phyloP scores from a whole-genome alignment of 2,888 invertebrate genomes.

The Chrysolina americana region DNA sequence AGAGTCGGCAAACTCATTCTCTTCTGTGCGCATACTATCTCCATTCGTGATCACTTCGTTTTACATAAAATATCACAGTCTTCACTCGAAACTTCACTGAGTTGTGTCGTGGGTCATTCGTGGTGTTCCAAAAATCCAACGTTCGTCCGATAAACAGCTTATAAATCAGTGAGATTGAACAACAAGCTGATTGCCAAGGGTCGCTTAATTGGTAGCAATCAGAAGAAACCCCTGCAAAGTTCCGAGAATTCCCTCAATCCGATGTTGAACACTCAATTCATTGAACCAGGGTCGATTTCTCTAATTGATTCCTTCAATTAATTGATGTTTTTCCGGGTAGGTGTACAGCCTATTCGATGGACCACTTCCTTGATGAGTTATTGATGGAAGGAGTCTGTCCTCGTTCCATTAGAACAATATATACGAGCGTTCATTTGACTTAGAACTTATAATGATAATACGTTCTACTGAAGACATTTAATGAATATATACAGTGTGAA shows the following conservation, averaged over 20 bases:
- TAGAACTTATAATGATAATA: too few species aligned
- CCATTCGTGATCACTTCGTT: too few species aligned
- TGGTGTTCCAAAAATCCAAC: background rate
- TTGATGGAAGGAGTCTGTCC: background rate
- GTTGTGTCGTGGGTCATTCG: background rate
- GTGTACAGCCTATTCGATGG: background rate
- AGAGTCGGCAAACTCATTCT: too few species aligned
- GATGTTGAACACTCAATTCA: background rate
- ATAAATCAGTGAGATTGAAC: background rate
- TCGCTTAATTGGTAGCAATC: background rate
- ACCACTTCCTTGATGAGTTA: background rate
- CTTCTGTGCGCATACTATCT: too few species aligned
- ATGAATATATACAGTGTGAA: too few species aligned
- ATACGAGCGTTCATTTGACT: too few species aligned
- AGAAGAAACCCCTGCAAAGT: background rate
- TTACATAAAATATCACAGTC: too few species aligned
- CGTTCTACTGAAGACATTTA: too few species aligned
- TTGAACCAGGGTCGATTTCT: background rate
- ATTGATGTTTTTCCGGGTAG: background rate
- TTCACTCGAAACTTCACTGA: too few species aligned
- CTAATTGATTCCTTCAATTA: constrained; percentile 6
- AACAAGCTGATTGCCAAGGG: background rate
- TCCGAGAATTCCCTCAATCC: background rate
- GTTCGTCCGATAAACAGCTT: background rate
- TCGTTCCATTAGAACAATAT: too few species aligned